Conservation (phyloP, 2,113 vertebrate species). For the Empidonax alnorum region DNA sequence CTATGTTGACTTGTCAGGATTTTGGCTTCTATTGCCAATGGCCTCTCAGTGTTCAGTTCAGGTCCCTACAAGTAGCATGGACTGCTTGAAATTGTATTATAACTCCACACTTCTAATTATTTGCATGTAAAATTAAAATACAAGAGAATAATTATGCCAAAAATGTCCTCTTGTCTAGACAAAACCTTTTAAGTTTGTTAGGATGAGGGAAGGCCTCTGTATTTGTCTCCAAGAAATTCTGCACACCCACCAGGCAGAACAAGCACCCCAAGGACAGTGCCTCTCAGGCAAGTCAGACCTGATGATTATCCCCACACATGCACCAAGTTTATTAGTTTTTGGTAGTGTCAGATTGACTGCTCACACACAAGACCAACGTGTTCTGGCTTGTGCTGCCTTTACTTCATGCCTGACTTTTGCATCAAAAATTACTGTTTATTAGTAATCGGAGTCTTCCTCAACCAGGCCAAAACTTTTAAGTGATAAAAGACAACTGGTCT, state of each 20-base stretch:
- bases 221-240: background rate
- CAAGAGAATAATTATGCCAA: constrained; percentile 1
- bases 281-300: background rate
- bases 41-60: constrained; percentile 1
- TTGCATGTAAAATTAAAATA: constrained; percentile 49
- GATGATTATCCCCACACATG: background rate
- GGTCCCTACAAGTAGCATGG: constrained; percentile 10
- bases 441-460: background rate
- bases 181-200: constrained; percentile 1
- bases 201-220: background rate
- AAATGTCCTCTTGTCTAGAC: constrained; percentile 50
- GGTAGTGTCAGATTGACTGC: background rate
- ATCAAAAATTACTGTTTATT: background rate
- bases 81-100: background rate
- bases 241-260: background rate
- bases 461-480: background rate
- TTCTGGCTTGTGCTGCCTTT: background rate
- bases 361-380: background rate
- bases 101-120: constrained; percentile 33
- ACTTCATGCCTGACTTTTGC: background rate
- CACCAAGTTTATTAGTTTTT: background rate
- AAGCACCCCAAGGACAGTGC: background rate
- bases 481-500: background rate
- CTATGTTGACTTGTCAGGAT: background rate
- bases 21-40: background rate